Percentiles rank a stretch among this genome's conserved stretches.
Conservation (phyloP, 2,797 vertebrate genomes). For the Premnoplex brunnescens region DNA sequence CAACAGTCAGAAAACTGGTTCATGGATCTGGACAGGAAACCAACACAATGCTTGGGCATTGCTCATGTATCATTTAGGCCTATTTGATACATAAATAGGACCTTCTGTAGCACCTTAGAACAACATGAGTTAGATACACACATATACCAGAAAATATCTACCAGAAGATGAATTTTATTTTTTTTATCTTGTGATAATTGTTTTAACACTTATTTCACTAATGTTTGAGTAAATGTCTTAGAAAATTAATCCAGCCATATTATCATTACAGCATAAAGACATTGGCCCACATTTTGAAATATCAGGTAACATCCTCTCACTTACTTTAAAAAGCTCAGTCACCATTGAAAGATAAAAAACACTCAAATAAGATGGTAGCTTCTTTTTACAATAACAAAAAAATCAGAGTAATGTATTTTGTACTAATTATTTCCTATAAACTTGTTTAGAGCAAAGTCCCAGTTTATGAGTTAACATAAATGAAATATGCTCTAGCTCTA, state of each 20-base stretch:
- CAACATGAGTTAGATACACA: not conserved
- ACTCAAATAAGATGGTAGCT: not conserved
- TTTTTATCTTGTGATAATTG: not conserved
- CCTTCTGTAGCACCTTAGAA: not conserved
- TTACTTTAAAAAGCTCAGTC: not conserved
- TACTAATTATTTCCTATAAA: not conserved
- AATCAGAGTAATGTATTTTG: not conserved
- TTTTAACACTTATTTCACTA: not conserved
- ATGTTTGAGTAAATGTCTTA: not conserved
- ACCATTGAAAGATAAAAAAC: not conserved
- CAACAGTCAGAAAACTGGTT: not conserved
- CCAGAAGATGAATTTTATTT: not conserved
- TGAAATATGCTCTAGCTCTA: not conserved
- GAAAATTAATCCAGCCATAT: not conserved
- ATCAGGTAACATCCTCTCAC: not conserved
- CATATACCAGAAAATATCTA: not conserved
- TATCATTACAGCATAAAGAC: not conserved
- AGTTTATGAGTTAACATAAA: not conserved
- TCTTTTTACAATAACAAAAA: not conserved
- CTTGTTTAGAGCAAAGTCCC: not conserved
- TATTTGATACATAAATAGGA: not conserved
- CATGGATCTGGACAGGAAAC: not conserved
- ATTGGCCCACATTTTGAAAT: not conserved
- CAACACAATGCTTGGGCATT: not conserved
- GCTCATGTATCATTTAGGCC: not conserved